phyloP scores from a whole-genome alignment of 2,888 invertebrate species.

The Eurois occulta region DNA sequence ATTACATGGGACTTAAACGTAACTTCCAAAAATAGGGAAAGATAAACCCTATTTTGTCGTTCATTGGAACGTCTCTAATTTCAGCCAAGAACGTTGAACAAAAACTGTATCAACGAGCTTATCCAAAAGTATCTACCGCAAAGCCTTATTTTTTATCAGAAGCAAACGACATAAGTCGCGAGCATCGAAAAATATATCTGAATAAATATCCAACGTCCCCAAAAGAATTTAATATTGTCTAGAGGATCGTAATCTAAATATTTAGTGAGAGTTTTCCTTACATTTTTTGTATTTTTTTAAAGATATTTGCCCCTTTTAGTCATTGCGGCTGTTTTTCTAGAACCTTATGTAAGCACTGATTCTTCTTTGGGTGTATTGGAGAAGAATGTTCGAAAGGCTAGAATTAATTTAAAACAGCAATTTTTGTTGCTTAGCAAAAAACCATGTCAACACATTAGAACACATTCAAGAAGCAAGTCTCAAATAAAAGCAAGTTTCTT shows the following conservation, averaged over 20 bases:
- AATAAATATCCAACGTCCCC: constrained; percentile 64
- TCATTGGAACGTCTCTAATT: neutral
- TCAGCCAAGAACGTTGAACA: neutral
- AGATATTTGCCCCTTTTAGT: constrained; percentile 58
- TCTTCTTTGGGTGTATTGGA: neutral
- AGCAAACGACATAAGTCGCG: constrained; percentile 1
- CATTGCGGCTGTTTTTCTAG: constrained; percentile 21
- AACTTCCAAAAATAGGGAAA: neutral
- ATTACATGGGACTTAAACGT: no score
- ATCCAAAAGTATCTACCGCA: constrained; percentile 1
- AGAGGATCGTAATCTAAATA: constrained; percentile 69
- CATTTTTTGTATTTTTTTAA: constrained; percentile 65
- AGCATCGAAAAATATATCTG: constrained; percentile 50
- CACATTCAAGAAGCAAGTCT: neutral
- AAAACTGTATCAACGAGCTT: neutral
- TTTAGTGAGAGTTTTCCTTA: constrained; percentile 68
- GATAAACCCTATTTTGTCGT: neutral
- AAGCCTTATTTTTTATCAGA: constrained; percentile 16
- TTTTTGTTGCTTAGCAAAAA: neutral
- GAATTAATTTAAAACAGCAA: neutral
- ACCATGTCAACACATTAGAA: neutral
- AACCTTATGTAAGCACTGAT: constrained; percentile 4
- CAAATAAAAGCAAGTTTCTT: neutral
- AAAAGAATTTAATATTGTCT: constrained; percentile 75
- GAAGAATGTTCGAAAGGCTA: neutral